These are phyloP conservation scores for Takifugu ocellatus DNA, from an alignment of 2,797 vertebrate species.

Conservation along the genomic window DNA sequence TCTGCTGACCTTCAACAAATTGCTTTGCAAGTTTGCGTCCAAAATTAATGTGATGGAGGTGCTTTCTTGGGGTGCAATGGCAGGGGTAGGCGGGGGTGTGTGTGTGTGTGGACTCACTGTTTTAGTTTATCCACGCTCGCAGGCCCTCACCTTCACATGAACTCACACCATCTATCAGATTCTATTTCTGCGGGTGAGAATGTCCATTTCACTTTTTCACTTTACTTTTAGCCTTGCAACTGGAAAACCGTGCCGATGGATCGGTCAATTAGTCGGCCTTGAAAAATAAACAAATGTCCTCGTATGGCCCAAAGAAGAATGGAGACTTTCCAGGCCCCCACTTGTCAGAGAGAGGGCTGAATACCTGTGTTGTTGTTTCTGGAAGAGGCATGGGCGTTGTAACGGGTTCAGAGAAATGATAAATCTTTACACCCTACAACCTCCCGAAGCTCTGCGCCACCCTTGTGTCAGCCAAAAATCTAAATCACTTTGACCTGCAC, in stretches of 20 bases:
- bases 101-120: slow-evolving; percentile 43
- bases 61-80: slow-evolving; percentile 59
- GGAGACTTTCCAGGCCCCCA: slow-evolving; percentile 61
- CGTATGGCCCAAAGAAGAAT: slow-evolving; percentile 66
- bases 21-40: slow-evolving; percentile 69
- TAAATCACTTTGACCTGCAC: slow-evolving; percentile 67
- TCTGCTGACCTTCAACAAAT: slow-evolving; percentile 79
- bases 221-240: slow-evolving; percentile 31
- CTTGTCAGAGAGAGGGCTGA: slow-evolving; percentile 70
- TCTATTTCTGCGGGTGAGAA: slow-evolving; percentile 58
- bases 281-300: slow-evolving; percentile 78
- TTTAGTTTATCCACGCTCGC: slow-evolving; percentile 65
- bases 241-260: slow-evolving; percentile 69
- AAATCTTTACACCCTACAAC: slow-evolving; percentile 46
- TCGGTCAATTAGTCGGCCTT: slow-evolving; percentile 69
- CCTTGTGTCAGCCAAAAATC: slow-evolving; percentile 44
- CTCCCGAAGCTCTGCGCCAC: slow-evolving; percentile 43
- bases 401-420: slow-evolving; percentile 75
- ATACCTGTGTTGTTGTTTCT: slow-evolving; percentile 73
- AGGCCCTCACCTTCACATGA: slow-evolving; percentile 80
- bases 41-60: slow-evolving; percentile 68
- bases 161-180: slow-evolving; percentile 76
- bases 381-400: slow-evolving; percentile 68
- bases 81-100: slow-evolving; percentile 42
- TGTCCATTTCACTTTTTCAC: slow-evolving; percentile 47